Base-by-base conservation (phyloP, 1,140 invertebrate species). In the Diprion similis region DNA sequence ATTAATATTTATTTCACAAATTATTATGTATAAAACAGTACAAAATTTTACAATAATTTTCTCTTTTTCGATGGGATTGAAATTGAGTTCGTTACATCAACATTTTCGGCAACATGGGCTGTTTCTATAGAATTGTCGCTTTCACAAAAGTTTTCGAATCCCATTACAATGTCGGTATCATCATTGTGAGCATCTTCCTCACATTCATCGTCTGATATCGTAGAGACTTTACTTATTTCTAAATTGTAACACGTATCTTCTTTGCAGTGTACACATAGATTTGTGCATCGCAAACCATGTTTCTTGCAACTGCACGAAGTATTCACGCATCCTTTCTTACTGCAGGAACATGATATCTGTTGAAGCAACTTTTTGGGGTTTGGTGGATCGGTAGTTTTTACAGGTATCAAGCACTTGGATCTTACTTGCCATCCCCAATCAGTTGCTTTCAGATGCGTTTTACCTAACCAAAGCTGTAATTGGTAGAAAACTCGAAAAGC, bases 401-500 rank as follows among this genome's bases (percentile, higher is more conserved):
- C 71, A 15, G 73, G 73, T 9, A 71, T 45, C 11, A 77, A 59
- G 46, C 51, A 11, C 15, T 73, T 72, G 0, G 75, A 13, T 68
- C 7, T 3, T 11, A 73, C 15, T 71, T 67, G 2, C 76, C 76
- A 77, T 15, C 73, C 73, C 68, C 71, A 77, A 65, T 71, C 64
- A 0, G 65, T 66, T 46, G 69, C 18, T 47, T 67, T 17, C 45
- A 75, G 47, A 46, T 64, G 17, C 17, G 66, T 64, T n/a, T 79
- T 67, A 3, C 76, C 78, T 68, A 78, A 67, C 70, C 78, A 79
- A 10, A 46, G 15, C 67, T 79, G 76, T 17, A 77, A 10, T 66
- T 79, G 77, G 64, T 75, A 74, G 65, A 74, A 76, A n/a, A 75
- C 74, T 46, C 77, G 59, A 51, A 70, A 73, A 17, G 65, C 9